Base-by-base conservation (phyloP, 1,140 invertebrate genomes). In the Drosophila subpulchrella region DNA sequence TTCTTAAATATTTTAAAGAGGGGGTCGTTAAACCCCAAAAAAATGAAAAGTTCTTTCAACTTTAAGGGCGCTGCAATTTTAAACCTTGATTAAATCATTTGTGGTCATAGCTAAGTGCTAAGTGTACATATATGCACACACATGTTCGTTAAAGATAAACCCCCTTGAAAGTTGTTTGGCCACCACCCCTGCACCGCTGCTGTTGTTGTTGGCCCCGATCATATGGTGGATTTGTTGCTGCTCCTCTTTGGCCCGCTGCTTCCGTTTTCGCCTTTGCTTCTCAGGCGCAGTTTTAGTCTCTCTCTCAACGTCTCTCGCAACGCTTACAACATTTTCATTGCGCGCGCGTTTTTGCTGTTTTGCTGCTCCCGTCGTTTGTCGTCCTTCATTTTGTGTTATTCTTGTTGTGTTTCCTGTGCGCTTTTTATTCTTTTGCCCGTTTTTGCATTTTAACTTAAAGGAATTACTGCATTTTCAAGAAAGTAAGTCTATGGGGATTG, bases 281-380 rank as follows among this genome's bases (percentile, higher is more conserved):
- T 53, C 50, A 53, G 50, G 10, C 50, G 50, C 50, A 53, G 50
- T 53, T 51, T 85, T 70, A 85, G 78, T 85, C 70, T 78, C 79
- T 86, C 76, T 78, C 57, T 38, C n/a, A n/a, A n/a, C n/a, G n/a
- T n/a, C n/a, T n/a, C n/a, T n/a, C 76, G 77, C 1, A 39, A 32
- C 59, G 75, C 36, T 77, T 81, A 73, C 81, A 84, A 80, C 81
- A 66, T 85, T 86, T 84, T 72, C 81, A 75, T 86, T 86, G 72
- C 66, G 82, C 82, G 77, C 74, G 78, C 78, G 78, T 78, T 63
- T 75, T 83, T 46, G 44, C 62, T 39, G 48, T 56, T 34, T 77
- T 10, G 55, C 60, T 42, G 50, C 17, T 47, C 11, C 11, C 50
- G 24, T 46, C 47, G 66, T 71, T 34, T 11, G 66, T 70, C 17